Evolutionary conservation across 2,888 invertebrate genomes (phyloP).

Genomic region (Phorcus lineatus): DNA sequence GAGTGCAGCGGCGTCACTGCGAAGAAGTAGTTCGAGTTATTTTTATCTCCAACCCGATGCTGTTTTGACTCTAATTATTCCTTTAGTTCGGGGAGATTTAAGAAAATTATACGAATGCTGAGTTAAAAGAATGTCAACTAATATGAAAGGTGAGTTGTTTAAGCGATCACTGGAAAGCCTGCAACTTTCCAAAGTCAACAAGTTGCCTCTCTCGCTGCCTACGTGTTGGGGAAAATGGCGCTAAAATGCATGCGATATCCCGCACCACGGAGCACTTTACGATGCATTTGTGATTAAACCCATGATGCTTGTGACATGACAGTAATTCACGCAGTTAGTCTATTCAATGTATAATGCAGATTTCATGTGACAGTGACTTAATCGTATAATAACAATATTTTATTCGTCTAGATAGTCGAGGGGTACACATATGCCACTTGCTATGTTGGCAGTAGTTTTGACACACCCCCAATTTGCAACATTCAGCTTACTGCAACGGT

Average conservation of each 20-base stretch:
- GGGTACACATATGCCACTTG: background rate
- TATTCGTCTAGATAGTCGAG: background rate
- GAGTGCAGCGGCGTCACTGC: conserved; percentile 22
- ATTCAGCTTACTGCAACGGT: background rate
- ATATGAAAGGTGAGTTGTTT: conserved; percentile 57
- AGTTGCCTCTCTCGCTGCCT: conserved; percentile 32
- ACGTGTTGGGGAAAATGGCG: conserved; percentile 58
- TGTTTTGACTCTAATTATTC: conserved; percentile 60
- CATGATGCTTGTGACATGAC: conserved; percentile 1
- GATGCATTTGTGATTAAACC: conserved; percentile 23
- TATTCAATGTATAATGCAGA: background rate
- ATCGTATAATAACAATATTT: background rate
- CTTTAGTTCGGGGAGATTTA: conserved; percentile 62
- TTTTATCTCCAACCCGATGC: conserved; percentile 65
- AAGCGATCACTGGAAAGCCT: conserved; percentile 16
- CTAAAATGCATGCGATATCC: conserved; percentile 52
- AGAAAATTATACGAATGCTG: conserved; percentile 61
- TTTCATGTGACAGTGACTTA: background rate
- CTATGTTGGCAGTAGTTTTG: background rate
- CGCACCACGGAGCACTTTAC: conserved; percentile 25
- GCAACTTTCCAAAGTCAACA: conserved; percentile 18
- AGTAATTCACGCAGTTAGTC: background rate
- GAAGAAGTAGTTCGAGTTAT: conserved; percentile 57
- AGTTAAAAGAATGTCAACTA: conserved; percentile 55
- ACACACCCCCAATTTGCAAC: conserved; percentile 16